These are phyloP conservation scores for Synanthedon formicaeformis DNA, from an alignment of 2,888 invertebrate species.

Conservation along the genomic window DNA sequence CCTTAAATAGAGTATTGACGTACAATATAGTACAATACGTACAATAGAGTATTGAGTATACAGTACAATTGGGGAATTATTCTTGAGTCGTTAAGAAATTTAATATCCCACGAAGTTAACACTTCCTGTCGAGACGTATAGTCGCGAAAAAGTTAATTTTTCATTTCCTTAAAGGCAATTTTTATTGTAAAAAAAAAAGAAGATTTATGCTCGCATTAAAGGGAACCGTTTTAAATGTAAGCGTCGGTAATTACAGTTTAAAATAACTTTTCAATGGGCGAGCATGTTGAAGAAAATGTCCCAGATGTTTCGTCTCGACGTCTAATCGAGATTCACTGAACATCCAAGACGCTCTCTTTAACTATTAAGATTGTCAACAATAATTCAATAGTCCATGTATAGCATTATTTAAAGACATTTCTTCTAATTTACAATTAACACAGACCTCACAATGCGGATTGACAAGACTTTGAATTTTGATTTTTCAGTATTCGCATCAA, in stretches of 20 bases:
- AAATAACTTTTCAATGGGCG: constrained; percentile 11
- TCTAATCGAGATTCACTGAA: constrained; percentile 2
- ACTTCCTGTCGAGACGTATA: constrained; percentile 24
- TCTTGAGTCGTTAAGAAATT: constrained; percentile 26
- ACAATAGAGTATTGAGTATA: too few species aligned
- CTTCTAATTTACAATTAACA: too few species aligned
- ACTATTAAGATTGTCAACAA: too few species aligned
- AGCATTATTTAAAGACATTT: too few species aligned
- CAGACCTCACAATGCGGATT: too few species aligned
- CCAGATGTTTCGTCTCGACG: constrained; percentile 5
- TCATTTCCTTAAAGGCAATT: constrained; percentile 23
- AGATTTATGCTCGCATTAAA: constrained; percentile 12
- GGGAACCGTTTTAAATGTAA: constrained; percentile 10
- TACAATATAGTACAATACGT: too few species aligned
- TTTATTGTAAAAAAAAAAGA: constrained; percentile 12
- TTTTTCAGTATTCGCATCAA: too few species aligned
- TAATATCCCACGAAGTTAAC: constrained; percentile 24
- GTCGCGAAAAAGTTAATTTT: constrained; percentile 32
- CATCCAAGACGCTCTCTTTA: background rate
- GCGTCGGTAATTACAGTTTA: constrained; percentile 6
- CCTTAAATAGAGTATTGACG: too few species aligned
- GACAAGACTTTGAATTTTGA: too few species aligned
- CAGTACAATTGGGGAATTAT: constrained; percentile 13
- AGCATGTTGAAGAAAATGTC: constrained; percentile 8
- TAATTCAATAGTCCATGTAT: too few species aligned